Percentiles rank a stretch among this genome's conserved stretches.
Evolutionary conservation across 2,797 vertebrate species (phyloP).

Genomic region (Acrossocheilus wenchowensis): DNA sequence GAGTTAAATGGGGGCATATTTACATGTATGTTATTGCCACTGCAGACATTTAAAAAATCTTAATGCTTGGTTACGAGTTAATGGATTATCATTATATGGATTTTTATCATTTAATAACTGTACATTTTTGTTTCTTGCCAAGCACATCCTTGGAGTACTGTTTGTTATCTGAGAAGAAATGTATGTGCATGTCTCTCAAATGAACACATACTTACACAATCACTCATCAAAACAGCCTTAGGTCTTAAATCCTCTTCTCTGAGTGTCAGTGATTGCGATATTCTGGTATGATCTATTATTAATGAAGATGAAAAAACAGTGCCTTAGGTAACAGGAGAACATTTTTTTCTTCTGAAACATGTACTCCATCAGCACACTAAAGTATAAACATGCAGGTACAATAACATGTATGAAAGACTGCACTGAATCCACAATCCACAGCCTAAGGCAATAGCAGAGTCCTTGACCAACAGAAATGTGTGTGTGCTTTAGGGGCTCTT

Average conservation of each 20-base stretch:
- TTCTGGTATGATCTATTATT: slow-evolving; percentile 16
- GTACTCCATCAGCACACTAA: neutral
- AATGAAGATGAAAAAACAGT: slow-evolving; percentile 15
- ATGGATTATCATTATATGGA: neutral
- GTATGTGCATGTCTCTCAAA: slow-evolving; percentile 3
- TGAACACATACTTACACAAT: neutral
- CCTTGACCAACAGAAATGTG: slow-evolving; percentile 4
- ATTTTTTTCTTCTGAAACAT: slow-evolving; percentile 34
- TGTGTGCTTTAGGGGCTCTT: slow-evolving; percentile 61
- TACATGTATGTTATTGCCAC: neutral
- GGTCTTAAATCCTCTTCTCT: neutral
- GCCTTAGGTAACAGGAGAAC: neutral
- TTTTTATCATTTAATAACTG: slow-evolving; percentile 8
- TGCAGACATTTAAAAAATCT: neutral
- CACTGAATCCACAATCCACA: neutral
- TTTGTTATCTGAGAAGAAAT: neutral
- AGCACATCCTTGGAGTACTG: neutral
- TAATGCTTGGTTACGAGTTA: neutral
- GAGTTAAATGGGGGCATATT: neutral
- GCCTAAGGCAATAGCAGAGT: neutral
- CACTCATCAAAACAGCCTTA: slow-evolving; percentile 14
- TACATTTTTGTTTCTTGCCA: neutral
- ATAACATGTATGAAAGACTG: slow-evolving; percentile 26
- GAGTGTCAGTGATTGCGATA: neutral
- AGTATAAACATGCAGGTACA: slow-evolving; percentile 14